Percentiles rank a stretch among this genome's conserved stretches.
Conservation (phyloP, 2,797 vertebrate species). For the Protosalanx chinensis region DNA sequence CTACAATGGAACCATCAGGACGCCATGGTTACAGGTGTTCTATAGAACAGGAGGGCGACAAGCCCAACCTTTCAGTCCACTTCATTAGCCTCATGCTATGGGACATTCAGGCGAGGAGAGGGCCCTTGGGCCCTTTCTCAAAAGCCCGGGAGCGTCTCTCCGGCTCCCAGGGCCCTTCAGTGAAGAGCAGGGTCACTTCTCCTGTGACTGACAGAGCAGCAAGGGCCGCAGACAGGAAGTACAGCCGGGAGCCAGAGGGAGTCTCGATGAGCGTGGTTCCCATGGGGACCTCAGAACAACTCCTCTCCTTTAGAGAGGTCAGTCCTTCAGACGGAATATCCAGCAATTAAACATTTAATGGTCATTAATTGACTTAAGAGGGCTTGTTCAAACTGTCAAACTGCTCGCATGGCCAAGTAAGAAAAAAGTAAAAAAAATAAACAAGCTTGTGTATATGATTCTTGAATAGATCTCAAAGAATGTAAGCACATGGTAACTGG, state of each 20-base stretch:
- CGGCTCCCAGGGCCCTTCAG: slow-evolving; percentile 27
- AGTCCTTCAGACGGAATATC: slow-evolving; percentile 8
- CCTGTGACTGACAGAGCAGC: slow-evolving; percentile 38
- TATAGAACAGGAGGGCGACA: too few species aligned
- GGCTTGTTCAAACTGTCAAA: too few species aligned
- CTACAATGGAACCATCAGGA: too few species aligned
- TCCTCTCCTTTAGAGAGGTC: slow-evolving; percentile 15
- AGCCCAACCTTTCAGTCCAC: slow-evolving; percentile 11
- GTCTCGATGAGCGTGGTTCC: not conserved
- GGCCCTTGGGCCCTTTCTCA: slow-evolving; percentile 15
- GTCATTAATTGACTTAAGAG: too few species aligned
- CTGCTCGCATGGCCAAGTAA: too few species aligned
- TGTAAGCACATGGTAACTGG: not conserved
- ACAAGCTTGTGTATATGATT: not conserved
- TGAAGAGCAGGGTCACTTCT: slow-evolving; percentile 27
- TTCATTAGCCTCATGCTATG: slow-evolving; percentile 23
- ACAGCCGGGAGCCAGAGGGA: slow-evolving; percentile 31
- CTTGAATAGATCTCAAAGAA: not conserved
- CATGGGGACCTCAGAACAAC: slow-evolving; percentile 20
- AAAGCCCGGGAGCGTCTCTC: not conserved
- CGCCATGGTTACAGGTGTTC: too few species aligned
- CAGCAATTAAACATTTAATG: too few species aligned
- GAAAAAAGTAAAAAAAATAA: not conserved
- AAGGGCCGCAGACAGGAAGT: slow-evolving; percentile 19
- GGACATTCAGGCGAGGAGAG: not conserved